Evolutionary conservation across 2,113 vertebrate genomes (phyloP).

Genomic region (Hucho hucho): DNA sequence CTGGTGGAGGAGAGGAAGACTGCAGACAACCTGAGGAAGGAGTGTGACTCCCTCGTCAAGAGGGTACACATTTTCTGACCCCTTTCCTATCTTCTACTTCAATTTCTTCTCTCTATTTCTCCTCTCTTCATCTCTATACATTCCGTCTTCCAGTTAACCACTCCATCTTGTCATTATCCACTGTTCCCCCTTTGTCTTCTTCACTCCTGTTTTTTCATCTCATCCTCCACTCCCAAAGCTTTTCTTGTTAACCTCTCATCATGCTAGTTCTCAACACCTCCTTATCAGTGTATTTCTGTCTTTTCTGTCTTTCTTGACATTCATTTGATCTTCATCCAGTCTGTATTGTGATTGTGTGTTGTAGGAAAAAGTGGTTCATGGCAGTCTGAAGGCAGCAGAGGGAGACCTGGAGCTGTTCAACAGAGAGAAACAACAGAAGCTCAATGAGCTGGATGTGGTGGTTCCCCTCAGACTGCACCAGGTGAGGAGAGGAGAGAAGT

Average conservation of each 20-base stretch:
- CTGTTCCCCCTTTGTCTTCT: not conserved
- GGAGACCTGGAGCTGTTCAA: conserved; percentile 82
- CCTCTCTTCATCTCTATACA: not conserved
- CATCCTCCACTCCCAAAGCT: not conserved
- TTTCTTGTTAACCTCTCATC: not conserved
- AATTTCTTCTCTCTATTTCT: not conserved
- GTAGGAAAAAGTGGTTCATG: conserved; percentile 78
- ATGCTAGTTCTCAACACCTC: too few species aligned
- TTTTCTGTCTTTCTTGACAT: too few species aligned
- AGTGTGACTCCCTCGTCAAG: conserved; percentile 73
- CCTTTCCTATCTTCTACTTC: not conserved
- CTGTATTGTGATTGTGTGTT: not conserved
- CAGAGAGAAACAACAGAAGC: conserved; percentile 85
- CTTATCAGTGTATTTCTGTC: too few species aligned
- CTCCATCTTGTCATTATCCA: not conserved
- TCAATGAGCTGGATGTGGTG: conserved; percentile 85
- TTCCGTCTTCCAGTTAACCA: too few species aligned
- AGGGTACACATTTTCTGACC: conserved; percentile 69
- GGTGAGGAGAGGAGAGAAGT: conserved; percentile 62
- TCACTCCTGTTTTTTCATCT: not conserved
- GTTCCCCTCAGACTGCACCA: conserved; percentile 89
- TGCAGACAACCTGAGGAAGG: conserved; percentile 77
- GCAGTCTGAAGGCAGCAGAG: conserved; percentile 68
- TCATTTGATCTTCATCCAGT: not conserved
- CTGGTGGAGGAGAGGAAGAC: conserved; percentile 80